Conservation (phyloP, 1,140 invertebrate species). For the Drosophila kohkoa region DNA sequence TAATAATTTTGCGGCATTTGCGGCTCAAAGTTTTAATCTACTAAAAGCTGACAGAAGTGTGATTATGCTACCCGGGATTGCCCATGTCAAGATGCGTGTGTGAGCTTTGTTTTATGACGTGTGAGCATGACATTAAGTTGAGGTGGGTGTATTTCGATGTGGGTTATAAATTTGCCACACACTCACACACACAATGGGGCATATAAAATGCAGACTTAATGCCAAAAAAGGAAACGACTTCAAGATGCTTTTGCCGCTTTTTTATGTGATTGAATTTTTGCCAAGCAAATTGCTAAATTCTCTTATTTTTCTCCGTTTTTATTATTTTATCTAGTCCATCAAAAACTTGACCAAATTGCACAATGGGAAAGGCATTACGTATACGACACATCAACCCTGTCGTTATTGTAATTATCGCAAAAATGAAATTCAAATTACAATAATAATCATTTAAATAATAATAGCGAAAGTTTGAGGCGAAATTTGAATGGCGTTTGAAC, state of each 20-base stretch:
- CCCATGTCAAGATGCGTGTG: constrained; percentile 27
- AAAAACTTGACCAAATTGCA: neutral
- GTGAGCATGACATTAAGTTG: constrained; percentile 28
- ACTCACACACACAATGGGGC: neutral
- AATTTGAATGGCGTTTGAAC: constrained; percentile 46
- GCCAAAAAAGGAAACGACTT: constrained; percentile 15
- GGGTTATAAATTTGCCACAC: constrained; percentile 54
- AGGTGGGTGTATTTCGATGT: constrained; percentile 57
- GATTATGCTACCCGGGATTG: constrained; percentile 57
- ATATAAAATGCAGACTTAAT: constrained; percentile 32
- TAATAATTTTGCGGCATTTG: constrained; percentile 45
- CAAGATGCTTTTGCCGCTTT: constrained; percentile 1
- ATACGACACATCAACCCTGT: constrained; percentile 28
- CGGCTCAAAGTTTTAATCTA: constrained; percentile 71
- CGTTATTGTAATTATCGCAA: constrained; percentile 30
- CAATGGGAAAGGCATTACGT: constrained; percentile 25
- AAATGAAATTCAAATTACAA: constrained; percentile 49
- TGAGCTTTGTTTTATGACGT: constrained; percentile 63
- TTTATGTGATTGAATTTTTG: constrained; percentile 15
- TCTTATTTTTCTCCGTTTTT: neutral
- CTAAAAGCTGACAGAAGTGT: constrained; percentile 66
- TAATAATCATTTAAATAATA: constrained; percentile 55
- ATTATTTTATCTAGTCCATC: neutral
- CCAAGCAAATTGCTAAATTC: neutral
- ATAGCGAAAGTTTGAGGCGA: constrained; percentile 57